Base-by-base conservation (phyloP, 2,113 vertebrate genomes). In the Poicephalus gulielmi region DNA sequence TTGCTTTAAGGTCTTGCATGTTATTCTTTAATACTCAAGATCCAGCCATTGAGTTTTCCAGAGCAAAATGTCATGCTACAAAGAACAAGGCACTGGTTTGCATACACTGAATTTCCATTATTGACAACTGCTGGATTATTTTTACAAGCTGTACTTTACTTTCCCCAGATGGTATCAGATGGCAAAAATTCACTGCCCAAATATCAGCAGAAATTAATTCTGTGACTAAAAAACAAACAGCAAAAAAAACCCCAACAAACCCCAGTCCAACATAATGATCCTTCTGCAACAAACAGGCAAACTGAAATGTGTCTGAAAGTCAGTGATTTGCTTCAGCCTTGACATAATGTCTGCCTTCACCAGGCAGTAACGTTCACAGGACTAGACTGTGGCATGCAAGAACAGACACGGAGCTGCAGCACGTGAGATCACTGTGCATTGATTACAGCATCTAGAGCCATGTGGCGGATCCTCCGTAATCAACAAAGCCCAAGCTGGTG, bases 141-240 rank as follows among this genome's bases (percentile, higher is more conserved):
- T 83, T 93, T 47, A 88, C 67, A 69, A 80, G 37, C 22, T 67
- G 64, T 73, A n/a, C 79, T 71, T 86, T 24, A 31, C 43, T 79
- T 86, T 69, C 55, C 55, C 50, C 83, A 94, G 66, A 43, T 13
- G 39, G 30, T 33, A 50, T 75, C 93, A 95, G 66, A 66, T 33
- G 64, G 83, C 37, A 91, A 95, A 92, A 88, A 83, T 23, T 71
- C 81, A 74, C 64, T 76, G 78, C 75, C 86, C 53, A 82, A 94
- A 41, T 86, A 76, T 47, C 49, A 91, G 31, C 52, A 86, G 80
- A 83, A 81, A 83, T 94, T 49, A 91, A 84, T 75, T 92, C 69
- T 41, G 59, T 57, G 43, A 69, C 64, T 92, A 37, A 89, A 92
- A 94, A 33, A 7, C 68, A 87, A 77, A 59, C 57, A 53, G 0